These are phyloP conservation scores for Taxidea taxus DNA, from an alignment of 2,113 vertebrate genomes.

Conservation along the genomic window DNA sequence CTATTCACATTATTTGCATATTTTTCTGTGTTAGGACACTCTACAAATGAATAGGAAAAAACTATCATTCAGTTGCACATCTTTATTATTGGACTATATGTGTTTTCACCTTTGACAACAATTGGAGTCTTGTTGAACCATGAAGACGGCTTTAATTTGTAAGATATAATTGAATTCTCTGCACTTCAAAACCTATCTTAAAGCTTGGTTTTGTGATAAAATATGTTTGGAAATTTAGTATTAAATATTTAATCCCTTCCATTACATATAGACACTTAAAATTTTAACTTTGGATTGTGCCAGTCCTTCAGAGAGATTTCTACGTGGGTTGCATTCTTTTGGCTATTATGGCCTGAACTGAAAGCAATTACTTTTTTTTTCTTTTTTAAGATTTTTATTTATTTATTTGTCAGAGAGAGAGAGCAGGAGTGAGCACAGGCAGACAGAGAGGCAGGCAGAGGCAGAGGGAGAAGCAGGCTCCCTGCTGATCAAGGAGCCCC, in stretches of 20 bases:
- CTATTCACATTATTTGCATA: background rate
- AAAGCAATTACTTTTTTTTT: background rate
- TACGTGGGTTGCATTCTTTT: background rate
- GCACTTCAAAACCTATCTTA: background rate
- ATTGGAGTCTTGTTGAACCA: background rate
- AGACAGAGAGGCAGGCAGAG: too few species aligned
- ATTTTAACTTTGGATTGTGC: background rate
- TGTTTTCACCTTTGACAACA: background rate
- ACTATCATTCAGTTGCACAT: background rate
- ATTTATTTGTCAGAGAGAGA: too few species aligned
- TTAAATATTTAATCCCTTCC: background rate
- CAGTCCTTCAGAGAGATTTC: background rate
- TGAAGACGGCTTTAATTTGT: background rate
- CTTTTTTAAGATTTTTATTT: too few species aligned
- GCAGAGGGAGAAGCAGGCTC: too few species aligned
- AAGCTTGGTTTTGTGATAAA: background rate
- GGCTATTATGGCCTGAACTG: background rate
- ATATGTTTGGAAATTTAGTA: background rate
- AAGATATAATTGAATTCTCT: background rate
- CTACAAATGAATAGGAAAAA: background rate
- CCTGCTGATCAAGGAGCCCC: too few species aligned
- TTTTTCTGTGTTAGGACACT: background rate
- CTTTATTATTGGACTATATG: background rate
- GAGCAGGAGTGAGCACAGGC: too few species aligned
- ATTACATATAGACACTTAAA: background rate